Conservation (phyloP, 2,888 invertebrate genomes). For the Drosophila engyochracea region DNA sequence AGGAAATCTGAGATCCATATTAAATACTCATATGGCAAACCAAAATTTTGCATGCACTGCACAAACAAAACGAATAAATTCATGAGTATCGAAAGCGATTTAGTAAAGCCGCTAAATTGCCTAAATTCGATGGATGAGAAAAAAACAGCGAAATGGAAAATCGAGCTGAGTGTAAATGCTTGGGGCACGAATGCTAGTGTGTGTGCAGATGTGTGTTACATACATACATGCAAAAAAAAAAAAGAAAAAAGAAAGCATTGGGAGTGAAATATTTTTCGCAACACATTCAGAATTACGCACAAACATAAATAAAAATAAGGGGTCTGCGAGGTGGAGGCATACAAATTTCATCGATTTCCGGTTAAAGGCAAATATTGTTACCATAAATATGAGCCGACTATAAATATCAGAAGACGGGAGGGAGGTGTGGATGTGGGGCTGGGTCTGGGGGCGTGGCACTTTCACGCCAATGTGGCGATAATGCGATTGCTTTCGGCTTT, state of each 20-base stretch:
- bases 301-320: slow-evolving; percentile 69
- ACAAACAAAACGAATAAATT: slow-evolving; percentile 80
- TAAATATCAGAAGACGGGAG: slow-evolving; percentile 58
- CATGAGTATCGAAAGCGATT: slow-evolving; percentile 74
- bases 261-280: slow-evolving; percentile 51
- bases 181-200: slow-evolving; percentile 17
- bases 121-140: slow-evolving; percentile 64
- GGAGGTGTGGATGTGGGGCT: slow-evolving; percentile 16
- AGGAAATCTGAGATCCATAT: slow-evolving; percentile 29
- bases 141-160: slow-evolving; percentile 60
- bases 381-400: slow-evolving; percentile 80
- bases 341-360: slow-evolving; percentile 81
- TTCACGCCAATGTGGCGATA: slow-evolving; percentile 79
- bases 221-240: slow-evolving; percentile 23
- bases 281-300: slow-evolving; percentile 59
- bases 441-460: slow-evolving; percentile 61
- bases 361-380: slow-evolving; percentile 80
- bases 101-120: slow-evolving; percentile 79
- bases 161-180: slow-evolving; percentile 68
- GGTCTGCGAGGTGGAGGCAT: slow-evolving; percentile 65
- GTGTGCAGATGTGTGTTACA: slow-evolving; percentile 12
- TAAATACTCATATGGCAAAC: slow-evolving; percentile 28
- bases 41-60: slow-evolving; percentile 74
- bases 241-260: slow-evolving; percentile 36
- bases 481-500: slow-evolving; percentile 78